Base-by-base conservation (phyloP, 2,888 invertebrate species). In the Sphinx pinastri region DNA sequence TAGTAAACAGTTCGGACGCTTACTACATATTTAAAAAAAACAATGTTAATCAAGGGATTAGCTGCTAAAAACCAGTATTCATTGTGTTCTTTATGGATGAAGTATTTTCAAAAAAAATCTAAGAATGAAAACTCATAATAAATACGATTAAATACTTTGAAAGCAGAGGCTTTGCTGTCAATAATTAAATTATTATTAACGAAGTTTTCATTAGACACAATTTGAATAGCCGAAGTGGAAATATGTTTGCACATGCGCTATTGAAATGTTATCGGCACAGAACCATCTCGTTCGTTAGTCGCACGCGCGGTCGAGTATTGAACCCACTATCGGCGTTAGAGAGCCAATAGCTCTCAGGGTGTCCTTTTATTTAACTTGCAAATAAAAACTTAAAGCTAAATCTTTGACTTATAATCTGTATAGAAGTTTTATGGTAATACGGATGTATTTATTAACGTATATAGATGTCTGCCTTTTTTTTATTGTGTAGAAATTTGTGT, bases 231-330 rank as follows among this genome's bases (percentile, higher is more conserved):
- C 16, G 45, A 16, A 47, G 51, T 63, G 52, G 14, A 25, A 54
- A 60, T n/a, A 63, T 69, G 47, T 58, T 54, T 67, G 49, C 52
- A 58, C 19, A 51, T 73, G 70, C 72, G 70, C 79, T 85, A 88
- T 89, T 88, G 87, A 91, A 92, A 91, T 89, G 85, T 88, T 92
- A 92, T 93, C 93, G 82, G 80, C 77, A 81, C 81, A 79, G 76
- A 88, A 83, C 85, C 87, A 93, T 93, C 93, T 88, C 82, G 89
- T 91, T 93, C 91, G 91, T 93, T 93, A 93, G 91, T 77, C 81
- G 85, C 85, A 79, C 84, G 85, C 84, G 86, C 87, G 72, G 79
- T 78, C 81, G 91, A 82, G 85, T 92, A 88, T 92, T 92, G 92
- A 93, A 91, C 92, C 81, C 87, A 77, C 87, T 86, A 89, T 88